A percentile compares a stretch with the other conserved stretches of the same genome.
Evolutionary conservation across 2,113 vertebrate genomes (phyloP).

Genomic region (Ictidomys tridecemlineatus): DNA sequence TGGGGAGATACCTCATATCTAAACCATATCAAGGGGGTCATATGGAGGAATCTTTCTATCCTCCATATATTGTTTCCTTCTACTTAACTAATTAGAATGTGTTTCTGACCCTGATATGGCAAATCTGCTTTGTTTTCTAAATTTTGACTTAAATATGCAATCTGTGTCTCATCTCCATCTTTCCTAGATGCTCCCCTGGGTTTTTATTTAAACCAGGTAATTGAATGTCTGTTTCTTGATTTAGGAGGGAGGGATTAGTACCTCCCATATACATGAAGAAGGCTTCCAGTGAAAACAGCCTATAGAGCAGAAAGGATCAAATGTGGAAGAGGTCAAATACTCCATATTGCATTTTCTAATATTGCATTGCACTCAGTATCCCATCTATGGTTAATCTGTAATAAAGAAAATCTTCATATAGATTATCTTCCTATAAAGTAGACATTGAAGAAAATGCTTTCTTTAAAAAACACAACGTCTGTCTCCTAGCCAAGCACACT

Average conservation of each 20-base stretch:
- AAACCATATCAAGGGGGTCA: neutral
- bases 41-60: neutral
- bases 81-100: neutral
- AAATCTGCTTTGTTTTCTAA: constrained; percentile 42
- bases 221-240: constrained; percentile 3
- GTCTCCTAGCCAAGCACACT: constrained; percentile 64
- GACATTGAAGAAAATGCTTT: constrained; percentile 57
- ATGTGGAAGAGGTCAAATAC: neutral
- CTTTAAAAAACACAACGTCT: constrained; percentile 65
- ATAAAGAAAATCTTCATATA: constrained; percentile 32
- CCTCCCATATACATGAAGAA: neutral
- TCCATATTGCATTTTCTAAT: neutral
- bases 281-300: constrained; percentile 1
- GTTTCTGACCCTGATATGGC: neutral
- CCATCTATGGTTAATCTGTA: neutral
- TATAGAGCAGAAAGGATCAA: neutral
- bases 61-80: neutral
- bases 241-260: neutral
- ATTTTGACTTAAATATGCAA: neutral
- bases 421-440: constrained; percentile 49
- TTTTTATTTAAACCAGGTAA: constrained; percentile 13
- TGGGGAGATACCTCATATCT: no score
- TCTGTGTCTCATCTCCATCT: neutral
- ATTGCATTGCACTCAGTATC: neutral
- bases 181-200: neutral